Evolutionary conservation across 2,888 invertebrate species (phyloP).

Genomic region (Diplolepis rosae): DNA sequence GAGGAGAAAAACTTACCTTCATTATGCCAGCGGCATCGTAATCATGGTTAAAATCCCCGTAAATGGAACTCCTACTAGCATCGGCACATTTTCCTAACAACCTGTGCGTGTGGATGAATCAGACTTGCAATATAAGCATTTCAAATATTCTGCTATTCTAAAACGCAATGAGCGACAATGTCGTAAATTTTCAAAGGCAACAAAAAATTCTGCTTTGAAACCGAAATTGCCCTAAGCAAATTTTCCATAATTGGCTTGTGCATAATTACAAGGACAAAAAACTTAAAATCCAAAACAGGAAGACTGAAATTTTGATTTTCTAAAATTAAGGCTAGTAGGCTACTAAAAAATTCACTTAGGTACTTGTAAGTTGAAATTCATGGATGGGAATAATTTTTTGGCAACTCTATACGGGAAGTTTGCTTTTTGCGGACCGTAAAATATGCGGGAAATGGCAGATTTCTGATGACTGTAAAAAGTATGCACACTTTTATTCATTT

Average conservation of each 20-base stretch:
- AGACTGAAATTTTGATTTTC: no score
- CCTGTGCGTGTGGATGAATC: conserved; percentile 21
- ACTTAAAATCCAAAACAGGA: no score
- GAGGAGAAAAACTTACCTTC: conserved; percentile 70
- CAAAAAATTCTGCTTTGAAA: conserved; percentile 11
- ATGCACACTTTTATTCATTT: no score
- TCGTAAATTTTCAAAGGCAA: conserved; percentile 29
- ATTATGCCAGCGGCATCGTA: conserved; percentile 69
- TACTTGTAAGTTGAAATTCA: no score
- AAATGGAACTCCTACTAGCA: conserved; percentile 63
- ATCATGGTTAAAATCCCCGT: conserved; percentile 70
- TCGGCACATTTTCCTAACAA: conserved; percentile 19
- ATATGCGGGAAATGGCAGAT: no score
- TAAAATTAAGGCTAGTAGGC: no score
- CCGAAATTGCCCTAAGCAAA: background rate
- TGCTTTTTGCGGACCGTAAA: no score
- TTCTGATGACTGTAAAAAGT: no score
- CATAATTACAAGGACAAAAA: no score
- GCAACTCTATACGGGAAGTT: no score
- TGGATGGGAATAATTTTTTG: no score
- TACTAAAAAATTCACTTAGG: no score
- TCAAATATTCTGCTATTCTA: conserved; percentile 19
- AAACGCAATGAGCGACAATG: conserved; percentile 14
- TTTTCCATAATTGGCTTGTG: background rate
- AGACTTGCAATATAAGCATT: conserved; percentile 25